Conservation (phyloP, 1,140 invertebrate species). For the Camponotus floridanus region DNA sequence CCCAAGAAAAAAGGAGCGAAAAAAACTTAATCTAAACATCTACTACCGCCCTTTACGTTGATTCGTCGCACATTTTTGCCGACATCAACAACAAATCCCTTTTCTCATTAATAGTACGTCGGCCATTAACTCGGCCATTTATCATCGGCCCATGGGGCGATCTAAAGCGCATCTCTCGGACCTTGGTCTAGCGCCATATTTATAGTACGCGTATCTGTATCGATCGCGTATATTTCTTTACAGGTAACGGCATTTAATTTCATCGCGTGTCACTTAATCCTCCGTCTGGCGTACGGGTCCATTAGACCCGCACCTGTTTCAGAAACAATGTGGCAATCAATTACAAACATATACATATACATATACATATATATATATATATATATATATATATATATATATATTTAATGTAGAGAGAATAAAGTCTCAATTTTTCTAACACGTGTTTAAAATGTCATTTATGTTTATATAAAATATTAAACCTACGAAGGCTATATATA, state of each 20-base stretch:
- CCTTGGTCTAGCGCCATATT: conserved; percentile 47
- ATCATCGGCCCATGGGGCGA: conserved; percentile 64
- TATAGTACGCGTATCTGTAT: conserved; percentile 66
- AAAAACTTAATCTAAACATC: conserved; percentile 47
- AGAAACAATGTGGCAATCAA: conserved; percentile 23
- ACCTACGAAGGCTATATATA: background rate
- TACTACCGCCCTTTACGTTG: conserved; percentile 26
- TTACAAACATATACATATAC: background rate
- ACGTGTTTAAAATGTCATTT: background rate
- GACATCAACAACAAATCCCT: conserved; percentile 61
- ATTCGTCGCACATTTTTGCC: conserved; percentile 54
- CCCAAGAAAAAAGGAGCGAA: conserved; percentile 26
- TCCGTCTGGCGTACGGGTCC: conserved; percentile 30
- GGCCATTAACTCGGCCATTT: conserved; percentile 69
- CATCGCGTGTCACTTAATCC: conserved; percentile 68
- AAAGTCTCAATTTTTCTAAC: background rate
- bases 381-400: too few species aligned
- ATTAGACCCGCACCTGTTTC: conserved; percentile 54
- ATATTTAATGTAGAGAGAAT: background rate
- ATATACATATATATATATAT: background rate
- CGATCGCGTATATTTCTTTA: conserved; percentile 75
- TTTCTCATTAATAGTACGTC: conserved; percentile 68
- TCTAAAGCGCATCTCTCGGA: conserved; percentile 59
- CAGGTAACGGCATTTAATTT: conserved; percentile 71
- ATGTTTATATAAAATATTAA: background rate